Conservation (phyloP, 2,888 invertebrate species). For the Drosophila fungiperda region DNA sequence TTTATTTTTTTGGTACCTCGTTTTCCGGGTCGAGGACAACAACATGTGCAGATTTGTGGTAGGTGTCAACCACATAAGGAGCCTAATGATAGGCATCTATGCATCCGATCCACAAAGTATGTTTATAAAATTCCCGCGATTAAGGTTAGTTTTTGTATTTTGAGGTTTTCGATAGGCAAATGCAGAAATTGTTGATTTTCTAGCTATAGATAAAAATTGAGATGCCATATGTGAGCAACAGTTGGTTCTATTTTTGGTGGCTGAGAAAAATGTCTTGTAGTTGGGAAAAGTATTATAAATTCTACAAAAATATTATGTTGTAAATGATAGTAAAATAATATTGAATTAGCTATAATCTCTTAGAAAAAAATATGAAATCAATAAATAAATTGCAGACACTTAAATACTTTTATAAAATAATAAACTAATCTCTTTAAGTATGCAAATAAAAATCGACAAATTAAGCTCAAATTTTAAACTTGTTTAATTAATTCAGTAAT, state of each 20-base stretch:
- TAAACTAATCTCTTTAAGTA: no score
- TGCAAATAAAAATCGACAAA: background rate
- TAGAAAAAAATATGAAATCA: background rate
- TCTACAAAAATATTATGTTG: background rate
- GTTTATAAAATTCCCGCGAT: conserved; percentile 23
- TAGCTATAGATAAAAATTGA: conserved; percentile 44
- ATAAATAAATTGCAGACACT: background rate
- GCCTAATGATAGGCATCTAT: conserved; percentile 61
- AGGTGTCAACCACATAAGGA: conserved; percentile 75
- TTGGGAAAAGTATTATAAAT: background rate
- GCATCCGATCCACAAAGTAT: conserved; percentile 14
- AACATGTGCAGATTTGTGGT: conserved; percentile 77
- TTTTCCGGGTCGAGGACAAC: conserved; percentile 33
- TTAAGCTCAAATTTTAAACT: no score
- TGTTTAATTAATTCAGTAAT: background rate
- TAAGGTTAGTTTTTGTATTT: conserved; percentile 37
- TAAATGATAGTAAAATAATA: accelerated
- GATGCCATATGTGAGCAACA: conserved; percentile 20
- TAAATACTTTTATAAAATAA: background rate
- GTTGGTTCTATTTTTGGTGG: background rate
- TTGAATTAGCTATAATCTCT: background rate
- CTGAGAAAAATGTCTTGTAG: background rate
- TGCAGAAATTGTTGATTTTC: conserved; percentile 51
- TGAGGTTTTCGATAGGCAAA: conserved; percentile 49
- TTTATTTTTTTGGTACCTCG: conserved; percentile 1